Evolutionary conservation across 2,113 vertebrate species (phyloP).

Genomic region (Tichodroma muraria): DNA sequence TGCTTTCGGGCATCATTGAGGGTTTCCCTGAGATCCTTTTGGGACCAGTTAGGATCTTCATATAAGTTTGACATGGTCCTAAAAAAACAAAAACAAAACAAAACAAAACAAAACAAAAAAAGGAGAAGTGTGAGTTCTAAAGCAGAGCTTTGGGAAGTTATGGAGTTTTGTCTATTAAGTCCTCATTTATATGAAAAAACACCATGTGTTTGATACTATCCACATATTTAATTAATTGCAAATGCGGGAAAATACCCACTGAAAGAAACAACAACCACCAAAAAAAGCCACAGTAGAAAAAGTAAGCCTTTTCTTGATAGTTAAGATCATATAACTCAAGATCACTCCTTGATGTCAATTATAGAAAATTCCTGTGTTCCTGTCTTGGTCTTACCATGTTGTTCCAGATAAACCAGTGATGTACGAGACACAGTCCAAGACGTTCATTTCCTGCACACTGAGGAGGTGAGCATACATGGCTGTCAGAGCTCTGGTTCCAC

Average conservation of each 20-base stretch:
- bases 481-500: constrained; percentile 81
- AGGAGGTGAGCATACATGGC: constrained; percentile 76
- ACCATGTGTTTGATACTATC: neutral
- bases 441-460: constrained; percentile 75
- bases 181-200: neutral
- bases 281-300: neutral
- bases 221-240: neutral
- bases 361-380: neutral
- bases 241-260: neutral
- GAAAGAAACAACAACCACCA: neutral
- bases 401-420: constrained; percentile 84
- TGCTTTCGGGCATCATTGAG: constrained; percentile 63
- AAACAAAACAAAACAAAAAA: neutral
- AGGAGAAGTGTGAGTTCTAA: neutral
- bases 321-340: neutral
- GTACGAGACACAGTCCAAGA: constrained; percentile 78
- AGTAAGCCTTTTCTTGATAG: neutral
- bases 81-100: too few species aligned
- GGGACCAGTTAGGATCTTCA: constrained; percentile 80
- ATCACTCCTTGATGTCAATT: neutral
- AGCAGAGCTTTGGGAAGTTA: neutral
- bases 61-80: constrained; percentile 83
- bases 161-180: neutral
- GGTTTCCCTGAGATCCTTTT: constrained; percentile 62
- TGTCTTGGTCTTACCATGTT: constrained; percentile 78